phyloP scores from a whole-genome alignment of 2,113 vertebrate species.

The Corythaeola cristata region DNA sequence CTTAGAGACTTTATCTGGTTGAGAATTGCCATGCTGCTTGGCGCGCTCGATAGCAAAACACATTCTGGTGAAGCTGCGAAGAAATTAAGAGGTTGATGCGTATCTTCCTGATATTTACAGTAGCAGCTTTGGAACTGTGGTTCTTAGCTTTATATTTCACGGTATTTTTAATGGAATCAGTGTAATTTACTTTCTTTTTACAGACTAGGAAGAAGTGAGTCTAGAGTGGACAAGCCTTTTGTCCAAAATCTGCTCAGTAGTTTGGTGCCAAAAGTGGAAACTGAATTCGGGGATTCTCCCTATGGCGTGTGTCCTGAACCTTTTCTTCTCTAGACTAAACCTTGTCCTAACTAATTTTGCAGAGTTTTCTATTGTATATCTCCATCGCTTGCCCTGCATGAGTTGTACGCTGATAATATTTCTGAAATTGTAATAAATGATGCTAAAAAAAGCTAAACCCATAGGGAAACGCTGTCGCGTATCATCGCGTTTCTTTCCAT shows the following conservation, averaged over 20 bases:
- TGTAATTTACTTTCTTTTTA: not conserved
- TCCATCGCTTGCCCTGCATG: not conserved
- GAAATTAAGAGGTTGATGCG: not conserved
- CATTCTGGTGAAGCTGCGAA: not conserved
- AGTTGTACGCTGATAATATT: not conserved
- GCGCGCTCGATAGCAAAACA: not conserved
- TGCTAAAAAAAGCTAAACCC: not conserved
- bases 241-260: not conserved
- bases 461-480: not conserved
- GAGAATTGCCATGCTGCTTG: not conserved
- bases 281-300: not conserved
- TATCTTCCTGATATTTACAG: not conserved
- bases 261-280: not conserved
- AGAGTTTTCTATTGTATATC: not conserved
- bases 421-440: not conserved
- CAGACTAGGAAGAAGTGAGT: not conserved
- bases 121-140: not conserved
- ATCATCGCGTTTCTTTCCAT: rapidly evolving
- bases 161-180: not conserved
- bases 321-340: not conserved
- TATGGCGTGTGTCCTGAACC: not conserved
- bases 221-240: not conserved
- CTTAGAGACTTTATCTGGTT: not conserved
- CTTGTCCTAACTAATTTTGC: not conserved
- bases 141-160: not conserved